Base-by-base conservation (phyloP, 2,797 vertebrate species). In the Tachyglossus aculeatus region DNA sequence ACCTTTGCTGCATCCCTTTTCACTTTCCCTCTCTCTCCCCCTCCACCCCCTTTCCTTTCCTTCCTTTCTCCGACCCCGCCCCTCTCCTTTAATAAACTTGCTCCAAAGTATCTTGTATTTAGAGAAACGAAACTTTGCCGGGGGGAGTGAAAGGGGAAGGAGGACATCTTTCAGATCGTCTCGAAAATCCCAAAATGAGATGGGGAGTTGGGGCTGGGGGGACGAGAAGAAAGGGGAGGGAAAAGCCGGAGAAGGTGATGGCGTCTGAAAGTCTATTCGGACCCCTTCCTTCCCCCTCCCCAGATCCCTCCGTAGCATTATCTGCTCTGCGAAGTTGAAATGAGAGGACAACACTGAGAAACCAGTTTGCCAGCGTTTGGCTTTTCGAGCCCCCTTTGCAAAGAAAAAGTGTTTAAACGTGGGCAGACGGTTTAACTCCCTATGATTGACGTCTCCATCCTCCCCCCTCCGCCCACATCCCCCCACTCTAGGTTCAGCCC, bases 311-410 rank as follows among this genome's bases (percentile, higher is more conserved):
- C 13, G 43, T 33, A 62, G 64, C 59, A 2, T 53, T 67, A 53
- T 75, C 59, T 55, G 24, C 34, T 56, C 68, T 64, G 68, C 32
- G 25, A 63, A 74, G 45, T 68, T 76, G 71, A 63, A 76, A 75
- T 59, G 53, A 66, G 80, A 66, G 48, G 74, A 74, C 73, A 59
- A 79, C 64, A 44, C 40, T 66, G 61, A 62, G 73, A 52, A 44
- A 55, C 56, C 61, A 14, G 25, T 68, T 63, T 43, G 24, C 61
- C 56, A 31, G 31, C 22, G 9, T 15, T 57, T 50, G 53, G 27
- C 38, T 31, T 38, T 68, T 60, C 14, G 37, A 62, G 66, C 56
- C n/a, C 60, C 41, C 40, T 77, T 71, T 43, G 58, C 70, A 53
- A 38, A 57, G 22, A 79, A 77, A 66, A 53, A 19, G 21, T 15